phyloP scores from a whole-genome alignment of 2,888 invertebrate genomes.

The Spisula solida region DNA sequence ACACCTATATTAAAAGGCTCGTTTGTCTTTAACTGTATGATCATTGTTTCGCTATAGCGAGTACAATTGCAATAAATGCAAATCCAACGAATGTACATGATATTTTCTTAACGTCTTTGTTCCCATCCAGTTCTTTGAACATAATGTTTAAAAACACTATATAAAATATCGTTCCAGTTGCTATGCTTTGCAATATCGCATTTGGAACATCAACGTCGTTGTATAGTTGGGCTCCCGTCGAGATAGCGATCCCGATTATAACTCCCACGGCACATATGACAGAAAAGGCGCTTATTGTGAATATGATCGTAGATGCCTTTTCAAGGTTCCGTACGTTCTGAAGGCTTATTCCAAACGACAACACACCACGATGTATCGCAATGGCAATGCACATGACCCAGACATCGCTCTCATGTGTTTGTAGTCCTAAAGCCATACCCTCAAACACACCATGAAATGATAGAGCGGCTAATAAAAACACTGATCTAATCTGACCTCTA shows the following conservation, averaged over 20 bases:
- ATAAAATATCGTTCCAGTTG: conserved; percentile 83
- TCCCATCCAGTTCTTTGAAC: conserved; percentile 82
- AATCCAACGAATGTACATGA: conserved; percentile 84
- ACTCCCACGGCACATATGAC: conserved; percentile 82
- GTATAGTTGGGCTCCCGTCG: conserved; percentile 82
- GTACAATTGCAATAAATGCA: conserved; percentile 82
- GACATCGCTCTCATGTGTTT: conserved; percentile 80
- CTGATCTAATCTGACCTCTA: conserved; percentile 81
- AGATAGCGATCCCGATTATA: conserved; percentile 81
- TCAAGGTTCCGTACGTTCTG: conserved; percentile 81
- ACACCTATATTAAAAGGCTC: no score
- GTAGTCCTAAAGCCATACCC: conserved; percentile 83
- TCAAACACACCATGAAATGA: conserved; percentile 84
- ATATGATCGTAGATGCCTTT: conserved; percentile 79
- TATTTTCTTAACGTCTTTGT: conserved; percentile 82
- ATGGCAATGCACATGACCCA: conserved; percentile 84
- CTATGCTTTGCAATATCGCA: conserved; percentile 82
- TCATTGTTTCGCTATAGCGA: conserved; percentile 74
- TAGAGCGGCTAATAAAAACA: conserved; percentile 81
- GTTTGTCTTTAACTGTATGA: not conserved
- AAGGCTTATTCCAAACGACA: conserved; percentile 83
- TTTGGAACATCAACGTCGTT: conserved; percentile 82
- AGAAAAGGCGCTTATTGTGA: conserved; percentile 81
- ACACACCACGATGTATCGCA: conserved; percentile 80
- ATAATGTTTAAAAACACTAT: conserved; percentile 84